These are phyloP conservation scores for Mungos mungo DNA, from an alignment of 2,113 vertebrate genomes.

Conservation along the genomic window DNA sequence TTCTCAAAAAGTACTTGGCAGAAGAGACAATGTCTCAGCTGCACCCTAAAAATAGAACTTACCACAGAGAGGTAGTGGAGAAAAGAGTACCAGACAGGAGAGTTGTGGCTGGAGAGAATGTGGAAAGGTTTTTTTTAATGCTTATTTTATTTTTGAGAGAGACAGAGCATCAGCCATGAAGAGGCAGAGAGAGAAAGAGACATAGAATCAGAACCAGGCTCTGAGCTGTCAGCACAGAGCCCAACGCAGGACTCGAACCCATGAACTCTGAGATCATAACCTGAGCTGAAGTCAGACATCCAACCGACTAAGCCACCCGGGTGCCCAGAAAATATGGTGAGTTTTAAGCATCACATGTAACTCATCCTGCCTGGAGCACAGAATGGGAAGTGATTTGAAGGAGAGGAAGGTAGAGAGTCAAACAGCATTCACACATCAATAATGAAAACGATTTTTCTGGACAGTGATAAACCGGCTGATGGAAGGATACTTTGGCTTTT, in stretches of 20 bases:
- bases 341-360: not conserved
- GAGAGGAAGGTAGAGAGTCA: not conserved
- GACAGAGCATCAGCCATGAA: no score
- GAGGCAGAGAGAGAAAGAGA: no score
- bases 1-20: not conserved
- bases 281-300: no score
- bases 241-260: no score
- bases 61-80: not conserved
- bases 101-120: not conserved
- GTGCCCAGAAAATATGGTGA: not conserved
- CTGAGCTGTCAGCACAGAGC: no score
- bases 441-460: not conserved
- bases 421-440: not conserved
- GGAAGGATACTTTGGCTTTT: not conserved
- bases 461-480: not conserved
- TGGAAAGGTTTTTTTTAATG: not conserved
- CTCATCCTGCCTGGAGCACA: not conserved
- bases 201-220: no score
- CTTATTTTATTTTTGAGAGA: no score
- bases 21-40: not conserved
- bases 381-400: not conserved
- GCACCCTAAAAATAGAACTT: not conserved
- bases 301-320: no score
- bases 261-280: no score
- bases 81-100: not conserved